Conservation (phyloP, 2,113 vertebrate genomes). For the Promerops cafer region DNA sequence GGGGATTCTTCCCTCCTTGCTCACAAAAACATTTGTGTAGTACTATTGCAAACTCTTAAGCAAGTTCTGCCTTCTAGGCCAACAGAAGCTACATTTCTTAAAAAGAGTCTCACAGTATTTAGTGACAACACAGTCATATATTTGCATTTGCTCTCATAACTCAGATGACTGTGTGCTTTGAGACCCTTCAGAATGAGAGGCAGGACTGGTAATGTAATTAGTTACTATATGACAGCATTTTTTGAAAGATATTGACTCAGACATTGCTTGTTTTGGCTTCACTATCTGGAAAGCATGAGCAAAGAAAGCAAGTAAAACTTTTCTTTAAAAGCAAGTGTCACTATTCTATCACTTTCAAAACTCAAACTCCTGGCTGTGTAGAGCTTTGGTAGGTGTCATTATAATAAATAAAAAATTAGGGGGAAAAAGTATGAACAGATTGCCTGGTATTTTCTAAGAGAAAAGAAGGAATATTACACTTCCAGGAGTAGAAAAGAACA, state of each 20-base stretch:
- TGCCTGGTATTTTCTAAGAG: background rate
- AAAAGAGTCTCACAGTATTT: background rate
- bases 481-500: background rate
- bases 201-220: background rate
- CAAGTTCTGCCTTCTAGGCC: background rate
- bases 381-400: background rate
- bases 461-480: background rate
- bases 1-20: background rate
- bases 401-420: background rate
- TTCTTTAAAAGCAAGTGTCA: background rate
- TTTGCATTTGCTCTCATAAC: background rate
- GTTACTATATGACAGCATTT: background rate
- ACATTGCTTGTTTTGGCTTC: background rate
- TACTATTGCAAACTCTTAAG: background rate
- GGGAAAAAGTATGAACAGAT: background rate
- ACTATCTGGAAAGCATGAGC: background rate
- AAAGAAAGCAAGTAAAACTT: background rate
- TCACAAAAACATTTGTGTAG: background rate
- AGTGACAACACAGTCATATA: background rate
- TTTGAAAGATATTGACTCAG: background rate
- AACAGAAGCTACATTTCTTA: background rate
- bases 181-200: background rate
- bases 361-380: background rate
- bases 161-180: background rate
- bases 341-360: background rate